phyloP scores from a whole-genome alignment of 2,797 vertebrate species.

The Astyanax mexicanus region DNA sequence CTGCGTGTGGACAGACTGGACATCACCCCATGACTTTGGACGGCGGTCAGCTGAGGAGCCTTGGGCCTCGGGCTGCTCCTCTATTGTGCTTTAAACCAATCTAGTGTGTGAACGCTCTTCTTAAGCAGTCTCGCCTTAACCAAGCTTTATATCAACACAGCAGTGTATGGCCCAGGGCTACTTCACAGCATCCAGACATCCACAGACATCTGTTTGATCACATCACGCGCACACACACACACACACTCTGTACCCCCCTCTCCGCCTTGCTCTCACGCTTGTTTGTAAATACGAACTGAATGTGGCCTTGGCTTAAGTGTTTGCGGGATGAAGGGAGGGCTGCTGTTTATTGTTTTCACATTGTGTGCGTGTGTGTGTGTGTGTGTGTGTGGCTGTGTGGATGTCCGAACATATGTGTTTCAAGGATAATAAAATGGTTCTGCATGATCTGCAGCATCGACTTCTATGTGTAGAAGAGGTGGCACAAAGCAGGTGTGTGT shows the following conservation, averaged over 20 bases:
- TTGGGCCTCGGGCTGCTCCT: background rate
- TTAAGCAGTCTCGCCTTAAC: slow-evolving; percentile 2
- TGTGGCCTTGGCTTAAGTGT: slow-evolving; percentile 38
- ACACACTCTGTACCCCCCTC: slow-evolving; percentile 2
- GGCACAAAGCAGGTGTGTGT: background rate
- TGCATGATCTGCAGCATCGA: background rate
- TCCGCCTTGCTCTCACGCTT: slow-evolving; percentile 33
- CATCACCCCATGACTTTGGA: background rate
- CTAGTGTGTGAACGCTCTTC: slow-evolving; percentile 20
- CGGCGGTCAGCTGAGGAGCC: background rate
- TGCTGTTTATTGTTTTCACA: slow-evolving; percentile 41
- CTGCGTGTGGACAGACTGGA: background rate
- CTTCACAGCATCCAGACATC: slow-evolving; percentile 30
- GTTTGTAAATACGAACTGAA: slow-evolving; percentile 49
- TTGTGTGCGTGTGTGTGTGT: slow-evolving; percentile 27
- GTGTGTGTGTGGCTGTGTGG: background rate
- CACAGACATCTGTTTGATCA: slow-evolving; percentile 44
- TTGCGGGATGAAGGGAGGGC: slow-evolving; percentile 16
- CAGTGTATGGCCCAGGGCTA: slow-evolving; percentile 29
- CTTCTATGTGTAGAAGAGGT: background rate
- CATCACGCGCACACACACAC: slow-evolving; percentile 34
- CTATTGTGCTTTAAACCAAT: background rate
- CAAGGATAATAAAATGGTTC: slow-evolving; percentile 18
- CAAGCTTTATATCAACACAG: slow-evolving; percentile 37
- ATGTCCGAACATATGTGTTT: slow-evolving; percentile 23